These are phyloP conservation scores for Diplolepis rosae DNA, from an alignment of 2,888 invertebrate genomes.

Conservation along the genomic window DNA sequence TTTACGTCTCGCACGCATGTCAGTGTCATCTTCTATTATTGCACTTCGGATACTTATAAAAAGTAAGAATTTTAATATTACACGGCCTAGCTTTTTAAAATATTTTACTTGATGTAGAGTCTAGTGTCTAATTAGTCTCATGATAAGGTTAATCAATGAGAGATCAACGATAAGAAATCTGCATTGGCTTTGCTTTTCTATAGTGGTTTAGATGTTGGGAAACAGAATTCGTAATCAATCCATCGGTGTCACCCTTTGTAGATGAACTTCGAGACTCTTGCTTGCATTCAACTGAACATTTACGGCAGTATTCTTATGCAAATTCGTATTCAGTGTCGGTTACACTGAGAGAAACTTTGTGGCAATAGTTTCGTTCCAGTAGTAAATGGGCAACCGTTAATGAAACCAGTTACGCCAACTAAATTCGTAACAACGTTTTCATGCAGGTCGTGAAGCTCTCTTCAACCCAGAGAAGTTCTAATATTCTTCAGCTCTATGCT, in stretches of 20 bases:
- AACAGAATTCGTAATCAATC: neutral
- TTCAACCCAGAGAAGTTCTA: neutral
- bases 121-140: no score
- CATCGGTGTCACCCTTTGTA: neutral
- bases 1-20: constrained; percentile 57
- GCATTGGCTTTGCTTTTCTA: no score
- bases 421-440: neutral
- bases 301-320: constrained; percentile 10
- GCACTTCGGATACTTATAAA: no score
- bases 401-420: neutral
- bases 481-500: neutral
- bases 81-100: no score
- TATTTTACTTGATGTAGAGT: no score
- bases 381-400: neutral
- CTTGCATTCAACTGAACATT: constrained; percentile 11
- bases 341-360: neutral
- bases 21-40: constrained; percentile 41
- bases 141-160: no score
- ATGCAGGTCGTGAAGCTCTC: neutral
- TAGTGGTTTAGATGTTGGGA: neutral
- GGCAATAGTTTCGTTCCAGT: neutral
- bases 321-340: constrained; percentile 13
- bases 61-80: no score
- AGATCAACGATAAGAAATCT: no score
- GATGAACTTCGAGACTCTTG: neutral